A percentile compares a stretch with the other conserved stretches of the same genome.
These are phyloP conservation scores for Eustalomyia histrio DNA, from an alignment of 2,888 invertebrate genomes.

Conservation along the genomic window DNA sequence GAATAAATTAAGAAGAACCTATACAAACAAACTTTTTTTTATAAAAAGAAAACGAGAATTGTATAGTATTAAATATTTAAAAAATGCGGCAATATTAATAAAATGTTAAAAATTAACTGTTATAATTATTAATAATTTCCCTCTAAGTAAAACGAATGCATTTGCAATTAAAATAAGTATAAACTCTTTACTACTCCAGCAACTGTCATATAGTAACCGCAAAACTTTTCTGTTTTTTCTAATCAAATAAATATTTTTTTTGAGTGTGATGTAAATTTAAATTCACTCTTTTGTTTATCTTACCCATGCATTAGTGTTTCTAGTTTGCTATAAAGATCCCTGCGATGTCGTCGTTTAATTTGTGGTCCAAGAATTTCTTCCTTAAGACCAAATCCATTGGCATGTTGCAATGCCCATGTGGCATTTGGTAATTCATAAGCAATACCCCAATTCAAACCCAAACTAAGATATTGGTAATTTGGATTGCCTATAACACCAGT, in stretches of 20 bases:
- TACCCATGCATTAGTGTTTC: slow-evolving; percentile 87
- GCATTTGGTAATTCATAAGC: slow-evolving; percentile 83
- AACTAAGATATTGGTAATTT: slow-evolving; percentile 82
- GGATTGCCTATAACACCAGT: slow-evolving; percentile 82
- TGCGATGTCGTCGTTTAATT: slow-evolving; percentile 82
- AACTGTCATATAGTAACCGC: too few species aligned
- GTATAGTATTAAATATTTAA: too few species aligned
- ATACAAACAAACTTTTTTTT: too few species aligned
- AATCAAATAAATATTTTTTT: not conserved
- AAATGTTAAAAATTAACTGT: too few species aligned
- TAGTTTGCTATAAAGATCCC: slow-evolving; percentile 85
- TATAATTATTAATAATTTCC: too few species aligned
- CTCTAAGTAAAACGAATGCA: too few species aligned
- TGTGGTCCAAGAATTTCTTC: slow-evolving; percentile 78
- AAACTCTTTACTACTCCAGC: too few species aligned
- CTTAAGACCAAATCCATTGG: slow-evolving; percentile 69
- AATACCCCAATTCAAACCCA: slow-evolving; percentile 86
- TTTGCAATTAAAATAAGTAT: too few species aligned
- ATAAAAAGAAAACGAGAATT: too few species aligned
- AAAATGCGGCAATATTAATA: too few species aligned
- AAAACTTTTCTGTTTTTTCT: not conserved
- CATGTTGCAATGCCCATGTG: slow-evolving; percentile 80
- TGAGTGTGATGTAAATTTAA: not conserved
- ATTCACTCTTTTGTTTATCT: slow-evolving; percentile 67
- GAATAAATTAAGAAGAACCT: too few species aligned